These are phyloP conservation scores for Sphaeramia orbicularis DNA, from an alignment of 2,797 vertebrate species.

Conservation along the genomic window DNA sequence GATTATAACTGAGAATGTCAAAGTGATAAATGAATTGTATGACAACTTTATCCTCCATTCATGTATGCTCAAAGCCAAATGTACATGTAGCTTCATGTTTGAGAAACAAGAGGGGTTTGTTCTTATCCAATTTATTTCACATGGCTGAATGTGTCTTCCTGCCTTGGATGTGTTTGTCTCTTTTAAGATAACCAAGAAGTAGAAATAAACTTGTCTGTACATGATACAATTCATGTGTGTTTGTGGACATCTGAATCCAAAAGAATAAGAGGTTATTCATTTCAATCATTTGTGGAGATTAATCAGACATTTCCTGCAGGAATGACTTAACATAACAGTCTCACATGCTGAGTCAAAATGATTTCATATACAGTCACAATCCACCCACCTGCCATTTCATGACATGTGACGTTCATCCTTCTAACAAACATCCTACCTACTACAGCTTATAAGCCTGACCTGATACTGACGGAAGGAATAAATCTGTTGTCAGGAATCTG, in stretches of 20 bases:
- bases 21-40: too few relatives aligned
- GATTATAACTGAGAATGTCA: too few relatives aligned
- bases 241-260: background rate
- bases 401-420: slow-evolving; percentile 35
- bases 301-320: slow-evolving; percentile 14
- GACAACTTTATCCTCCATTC: too few relatives aligned
- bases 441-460: slow-evolving; percentile 56
- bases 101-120: too few relatives aligned
- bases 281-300: slow-evolving; percentile 19
- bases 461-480: slow-evolving; percentile 45
- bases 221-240: too few relatives aligned
- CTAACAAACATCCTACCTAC: slow-evolving; percentile 36
- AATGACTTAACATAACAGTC: slow-evolving; percentile 21
- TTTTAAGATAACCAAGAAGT: too few relatives aligned
- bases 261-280: slow-evolving; percentile 14
- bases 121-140: too few relatives aligned
- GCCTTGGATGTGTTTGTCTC: too few relatives aligned
- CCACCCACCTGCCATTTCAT: slow-evolving; percentile 53
- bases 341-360: slow-evolving; percentile 42
- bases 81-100: too few relatives aligned
- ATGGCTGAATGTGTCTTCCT: too few relatives aligned
- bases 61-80: too few relatives aligned
- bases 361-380: slow-evolving; percentile 44
- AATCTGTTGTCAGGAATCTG: background rate
- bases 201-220: too few relatives aligned